Conservation (phyloP, 2,797 vertebrate species). For the Pipistrellus pygmaeus region DNA sequence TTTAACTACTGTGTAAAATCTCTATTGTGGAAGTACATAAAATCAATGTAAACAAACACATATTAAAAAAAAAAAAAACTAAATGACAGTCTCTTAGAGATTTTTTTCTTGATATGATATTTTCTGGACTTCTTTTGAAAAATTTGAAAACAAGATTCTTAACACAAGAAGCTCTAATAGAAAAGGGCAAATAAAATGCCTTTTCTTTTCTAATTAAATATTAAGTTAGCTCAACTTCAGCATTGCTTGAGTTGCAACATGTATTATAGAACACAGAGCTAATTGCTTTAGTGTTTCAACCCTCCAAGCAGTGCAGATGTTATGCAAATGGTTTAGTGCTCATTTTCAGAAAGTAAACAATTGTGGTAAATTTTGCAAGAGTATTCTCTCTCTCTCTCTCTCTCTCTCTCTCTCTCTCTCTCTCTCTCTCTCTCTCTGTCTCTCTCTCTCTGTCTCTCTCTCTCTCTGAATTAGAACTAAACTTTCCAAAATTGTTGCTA, state of each 20-base stretch:
- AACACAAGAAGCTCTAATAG: conserved; percentile 61
- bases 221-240: conserved; percentile 77
- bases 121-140: conserved; percentile 65
- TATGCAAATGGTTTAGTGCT: conserved; percentile 85
- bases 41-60: conserved; percentile 65
- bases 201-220: conserved; percentile 78
- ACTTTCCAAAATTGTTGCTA: conserved; percentile 73
- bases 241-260: conserved; percentile 65
- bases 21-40: conserved; percentile 57
- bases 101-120: conserved; percentile 76
- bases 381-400: conserved; percentile 55
- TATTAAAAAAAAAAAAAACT: conserved; percentile 76
- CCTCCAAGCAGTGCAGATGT: conserved; percentile 86
- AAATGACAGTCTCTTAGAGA: conserved; percentile 66
- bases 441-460: too few relatives aligned
- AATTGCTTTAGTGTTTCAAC: conserved; percentile 82
- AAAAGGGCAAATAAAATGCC: conserved; percentile 75
- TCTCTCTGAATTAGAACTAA: conserved; percentile 49
- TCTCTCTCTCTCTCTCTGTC: conserved; percentile 28
- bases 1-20: conserved; percentile 75
- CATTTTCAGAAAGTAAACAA: conserved; percentile 83
- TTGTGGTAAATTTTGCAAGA: conserved; percentile 76
- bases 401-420: conserved; percentile 27
- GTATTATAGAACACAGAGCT: conserved; percentile 76
- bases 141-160: conserved; percentile 69